phyloP scores from a whole-genome alignment of 2,797 vertebrate species.

The Sternotherus odoratus region DNA sequence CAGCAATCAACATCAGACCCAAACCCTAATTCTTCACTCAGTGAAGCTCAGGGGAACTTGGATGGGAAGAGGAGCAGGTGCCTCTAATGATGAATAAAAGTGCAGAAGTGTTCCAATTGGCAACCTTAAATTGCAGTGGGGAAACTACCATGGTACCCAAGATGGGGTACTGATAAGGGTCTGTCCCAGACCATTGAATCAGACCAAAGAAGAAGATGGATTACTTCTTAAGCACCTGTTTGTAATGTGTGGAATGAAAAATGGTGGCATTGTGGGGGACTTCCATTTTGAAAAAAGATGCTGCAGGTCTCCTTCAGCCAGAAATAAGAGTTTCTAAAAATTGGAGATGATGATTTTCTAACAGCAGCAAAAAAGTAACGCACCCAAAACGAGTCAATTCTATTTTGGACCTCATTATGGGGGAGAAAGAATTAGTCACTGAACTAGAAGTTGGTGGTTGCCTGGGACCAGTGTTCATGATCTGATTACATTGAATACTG shows the following conservation, averaged over 20 bases:
- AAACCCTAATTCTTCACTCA: background rate
- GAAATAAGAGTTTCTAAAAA: background rate
- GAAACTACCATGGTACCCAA: background rate
- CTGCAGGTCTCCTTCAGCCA: background rate
- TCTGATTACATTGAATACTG: background rate
- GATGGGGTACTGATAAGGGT: background rate
- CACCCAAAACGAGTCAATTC: background rate
- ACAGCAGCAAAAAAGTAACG: background rate
- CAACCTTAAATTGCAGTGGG: background rate
- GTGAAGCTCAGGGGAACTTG: background rate
- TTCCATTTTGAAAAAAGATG: background rate
- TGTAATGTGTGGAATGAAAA: background rate
- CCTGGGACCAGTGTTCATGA: background rate
- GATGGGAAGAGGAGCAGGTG: background rate
- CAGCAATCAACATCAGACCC: rapidly evolving
- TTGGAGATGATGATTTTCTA: background rate
- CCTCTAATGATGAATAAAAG: background rate
- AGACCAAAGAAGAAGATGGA: background rate
- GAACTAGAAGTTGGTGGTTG: background rate
- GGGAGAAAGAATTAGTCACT: background rate
- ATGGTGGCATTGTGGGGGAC: background rate
- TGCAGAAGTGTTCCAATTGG: background rate
- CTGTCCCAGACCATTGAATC: background rate
- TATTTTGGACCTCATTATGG: background rate
- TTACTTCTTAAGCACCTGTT: background rate